These are phyloP conservation scores for Frankliniella intonsa DNA, from an alignment of 2,888 invertebrate species.

Conservation along the genomic window DNA sequence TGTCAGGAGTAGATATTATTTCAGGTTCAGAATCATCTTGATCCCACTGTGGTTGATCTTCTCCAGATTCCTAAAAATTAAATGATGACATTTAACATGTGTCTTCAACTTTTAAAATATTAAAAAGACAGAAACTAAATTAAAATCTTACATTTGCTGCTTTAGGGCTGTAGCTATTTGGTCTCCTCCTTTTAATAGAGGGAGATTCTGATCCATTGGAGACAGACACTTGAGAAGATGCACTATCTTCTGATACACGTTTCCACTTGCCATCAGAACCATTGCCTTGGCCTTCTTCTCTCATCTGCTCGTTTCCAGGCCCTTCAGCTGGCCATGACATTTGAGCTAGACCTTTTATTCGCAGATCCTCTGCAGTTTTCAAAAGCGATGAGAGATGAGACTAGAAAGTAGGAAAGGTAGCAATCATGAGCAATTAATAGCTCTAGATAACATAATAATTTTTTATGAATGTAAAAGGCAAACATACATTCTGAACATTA, in stretches of 20 bases:
- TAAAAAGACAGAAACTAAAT: not conserved
- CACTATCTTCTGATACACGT: not conserved
- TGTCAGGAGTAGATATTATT: constrained; percentile 32
- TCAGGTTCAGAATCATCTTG: constrained; percentile 36
- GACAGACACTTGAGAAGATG: not conserved
- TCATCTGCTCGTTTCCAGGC: constrained; percentile 48
- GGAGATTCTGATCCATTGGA: constrained; percentile 13
- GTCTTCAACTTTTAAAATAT: not conserved
- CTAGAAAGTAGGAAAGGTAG: constrained; percentile 50
- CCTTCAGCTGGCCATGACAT: constrained; percentile 75
- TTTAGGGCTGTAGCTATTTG: not conserved
- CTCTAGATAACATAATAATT: not conserved
- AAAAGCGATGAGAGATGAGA: constrained; percentile 79
- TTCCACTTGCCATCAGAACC: not conserved
- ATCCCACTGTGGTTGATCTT: constrained; percentile 3
- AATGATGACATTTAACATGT: not conserved
- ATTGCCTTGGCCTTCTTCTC: not conserved
- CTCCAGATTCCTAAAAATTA: constrained; percentile 7
- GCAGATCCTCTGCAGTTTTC: constrained; percentile 86
- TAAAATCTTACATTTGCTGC: not conserved
- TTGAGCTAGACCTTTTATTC: constrained; percentile 87
- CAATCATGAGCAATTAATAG: not conserved
- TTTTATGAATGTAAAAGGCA: not conserved
- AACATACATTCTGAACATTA: constrained; percentile 78
- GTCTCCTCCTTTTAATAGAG: not conserved